Base-by-base conservation (phyloP, 2,797 vertebrate species). In the Coilia nasus region DNA sequence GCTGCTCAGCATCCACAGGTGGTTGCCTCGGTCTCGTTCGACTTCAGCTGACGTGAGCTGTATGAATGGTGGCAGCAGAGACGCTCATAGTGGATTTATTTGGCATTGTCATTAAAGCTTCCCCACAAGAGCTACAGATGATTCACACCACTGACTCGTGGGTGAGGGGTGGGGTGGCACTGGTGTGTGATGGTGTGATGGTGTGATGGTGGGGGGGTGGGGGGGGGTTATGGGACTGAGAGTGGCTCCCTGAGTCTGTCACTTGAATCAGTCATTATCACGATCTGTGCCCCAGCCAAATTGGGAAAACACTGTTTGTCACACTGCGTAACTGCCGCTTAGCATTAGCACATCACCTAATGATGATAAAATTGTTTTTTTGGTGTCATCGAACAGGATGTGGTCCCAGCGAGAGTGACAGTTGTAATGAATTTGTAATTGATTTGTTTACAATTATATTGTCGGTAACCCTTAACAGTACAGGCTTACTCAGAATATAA, bases 1-100 rank as follows among this genome's bases (percentile, higher is more conserved):
- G 50, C 80, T 54, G 57, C 82, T 84, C 64, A 12, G 67, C 75
- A 87, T 89, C 94, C 95, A 95, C 94, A 95, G 94, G 95, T 96
- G 94, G 89, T 88, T 89, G 83, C 83, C 60, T 87, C 71, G 83
- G 31, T 54, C 83, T 46, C 14, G 86, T 80, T 25, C 50, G 46
- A 21, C 3, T 0, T 44, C 46, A 54, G 35, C 35, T 44, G 35
- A 78, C 41, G 67, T 23, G 47, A 47, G 7, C 31, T 10, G 67
- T 82, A 85, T 87, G 71, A 78, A 88, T 86, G 83, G n/a, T 1
- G 75, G 0, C 71, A 82, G 75, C 60, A 35, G 64, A 50, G 86
- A 89, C 81, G 87, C 87, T 89, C 81, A 87, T 91, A 91, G 91
- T 89, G 91, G 85, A 89, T 82, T 88, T 78, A 86, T 88, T 85